phyloP scores from a whole-genome alignment of 2,113 vertebrate species.

The Brevimyrus niger region DNA sequence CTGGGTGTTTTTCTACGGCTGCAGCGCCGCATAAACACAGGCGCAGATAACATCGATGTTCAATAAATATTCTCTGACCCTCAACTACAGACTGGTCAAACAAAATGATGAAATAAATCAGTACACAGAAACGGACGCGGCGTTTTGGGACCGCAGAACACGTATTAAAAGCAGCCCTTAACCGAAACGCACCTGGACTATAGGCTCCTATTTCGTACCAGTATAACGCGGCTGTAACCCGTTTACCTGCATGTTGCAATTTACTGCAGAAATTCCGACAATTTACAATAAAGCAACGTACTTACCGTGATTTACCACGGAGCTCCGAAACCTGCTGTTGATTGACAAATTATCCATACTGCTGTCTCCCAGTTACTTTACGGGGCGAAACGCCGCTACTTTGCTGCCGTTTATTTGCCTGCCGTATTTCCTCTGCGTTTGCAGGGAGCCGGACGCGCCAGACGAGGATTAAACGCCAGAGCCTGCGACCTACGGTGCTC shows the following conservation, averaged over 20 bases:
- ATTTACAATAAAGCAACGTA: slow-evolving; percentile 2
- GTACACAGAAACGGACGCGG: not conserved
- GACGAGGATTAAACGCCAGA: slow-evolving; percentile 22
- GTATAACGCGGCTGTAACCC: not conserved
- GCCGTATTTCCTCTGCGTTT: slow-evolving; percentile 2
- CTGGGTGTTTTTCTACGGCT: not conserved
- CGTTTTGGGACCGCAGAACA: not conserved
- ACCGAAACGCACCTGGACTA: not conserved
- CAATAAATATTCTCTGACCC: not conserved
- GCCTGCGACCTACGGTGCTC: slow-evolving; percentile 1
- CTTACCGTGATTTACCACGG: slow-evolving; percentile 64
- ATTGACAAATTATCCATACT: slow-evolving; percentile 58
- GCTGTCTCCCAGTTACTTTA: slow-evolving; percentile 21
- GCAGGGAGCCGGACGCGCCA: slow-evolving; percentile 9
- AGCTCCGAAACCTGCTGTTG: slow-evolving; percentile 55
- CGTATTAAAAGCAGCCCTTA: not conserved
- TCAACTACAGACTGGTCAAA: not conserved
- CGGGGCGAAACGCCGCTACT: not conserved
- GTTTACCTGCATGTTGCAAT: not conserved
- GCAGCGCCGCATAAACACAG: not conserved
- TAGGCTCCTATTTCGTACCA: not conserved
- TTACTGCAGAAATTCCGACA: not conserved
- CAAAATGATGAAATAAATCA: not conserved
- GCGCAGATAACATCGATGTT: not conserved
- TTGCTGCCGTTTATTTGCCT: not conserved